Evolutionary conservation across 2,113 vertebrate species (phyloP).

Genomic region (Macquaria australasica): DNA sequence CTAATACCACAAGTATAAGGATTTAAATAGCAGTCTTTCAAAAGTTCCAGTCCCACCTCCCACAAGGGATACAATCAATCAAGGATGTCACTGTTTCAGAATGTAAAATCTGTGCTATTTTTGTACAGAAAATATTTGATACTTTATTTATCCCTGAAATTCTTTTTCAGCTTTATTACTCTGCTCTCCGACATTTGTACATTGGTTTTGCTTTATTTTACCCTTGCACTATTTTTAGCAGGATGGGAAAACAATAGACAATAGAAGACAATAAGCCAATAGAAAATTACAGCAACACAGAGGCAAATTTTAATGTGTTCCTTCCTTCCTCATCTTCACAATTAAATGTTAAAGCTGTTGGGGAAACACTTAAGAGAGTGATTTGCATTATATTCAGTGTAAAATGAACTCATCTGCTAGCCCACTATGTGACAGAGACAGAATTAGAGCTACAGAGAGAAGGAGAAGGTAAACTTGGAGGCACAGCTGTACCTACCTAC

Average conservation of each 20-base stretch:
- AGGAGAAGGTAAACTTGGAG: conserved; percentile 21
- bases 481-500: conserved; percentile 41
- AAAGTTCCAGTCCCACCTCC: neutral
- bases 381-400: neutral
- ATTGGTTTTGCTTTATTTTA: conserved; percentile 4
- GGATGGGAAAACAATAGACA: conserved; percentile 19
- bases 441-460: conserved; percentile 7
- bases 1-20: neutral
- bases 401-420: conserved; percentile 29
- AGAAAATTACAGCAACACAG: conserved; percentile 1
- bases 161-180: neutral
- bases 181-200: neutral
- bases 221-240: conserved; percentile 13
- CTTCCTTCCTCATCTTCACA: conserved; percentile 26
- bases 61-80: conserved; percentile 19
- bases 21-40: conserved; percentile 9
- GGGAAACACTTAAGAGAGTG: neutral
- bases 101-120: conserved; percentile 20
- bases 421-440: neutral
- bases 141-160: neutral
- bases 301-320: conserved; percentile 3
- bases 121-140: neutral
- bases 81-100: neutral
- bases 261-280: conserved; percentile 27
- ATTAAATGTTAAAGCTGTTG: conserved; percentile 26